Conservation (phyloP, 92 coral and sea anemone genomes). For the Heteractis magnifica region DNA sequence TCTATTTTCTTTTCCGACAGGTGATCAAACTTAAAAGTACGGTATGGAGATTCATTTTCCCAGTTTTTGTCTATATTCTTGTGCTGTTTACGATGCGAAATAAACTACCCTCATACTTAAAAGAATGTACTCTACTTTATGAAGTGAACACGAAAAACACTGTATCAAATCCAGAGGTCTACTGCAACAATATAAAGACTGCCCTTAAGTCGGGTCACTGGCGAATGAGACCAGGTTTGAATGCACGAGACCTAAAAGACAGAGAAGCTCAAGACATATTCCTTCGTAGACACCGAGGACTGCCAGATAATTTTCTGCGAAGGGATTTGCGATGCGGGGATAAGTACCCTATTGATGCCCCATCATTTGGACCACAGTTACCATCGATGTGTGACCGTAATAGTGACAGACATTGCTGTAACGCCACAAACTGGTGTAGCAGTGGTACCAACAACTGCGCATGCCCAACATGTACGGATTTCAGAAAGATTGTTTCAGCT, state of each 20-base stretch:
- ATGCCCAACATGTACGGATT: conserved; percentile 61
- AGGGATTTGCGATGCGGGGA: conserved; percentile 58
- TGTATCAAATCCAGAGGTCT: background rate
- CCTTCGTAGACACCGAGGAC: conserved; percentile 55
- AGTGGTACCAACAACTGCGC: conserved; percentile 41
- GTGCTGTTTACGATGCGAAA: too few relatives aligned
- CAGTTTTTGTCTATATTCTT: too few relatives aligned
- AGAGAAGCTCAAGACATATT: conserved; percentile 28
- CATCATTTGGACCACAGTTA: conserved; percentile 43
- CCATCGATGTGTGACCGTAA: conserved; percentile 54
- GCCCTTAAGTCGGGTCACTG: conserved; percentile 37
- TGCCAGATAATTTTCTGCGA: conserved; percentile 45
- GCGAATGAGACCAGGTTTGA: conserved; percentile 38
- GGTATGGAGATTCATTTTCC: too few relatives aligned
- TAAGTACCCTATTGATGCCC: conserved; percentile 44
- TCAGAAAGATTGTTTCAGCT: conserved; percentile 42
- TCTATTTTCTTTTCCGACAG: too few relatives aligned
- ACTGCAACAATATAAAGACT: background rate
- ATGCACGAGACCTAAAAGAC: conserved; percentile 9
- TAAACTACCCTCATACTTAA: too few relatives aligned
- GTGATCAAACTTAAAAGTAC: too few relatives aligned
- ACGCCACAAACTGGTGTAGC: conserved; percentile 59
- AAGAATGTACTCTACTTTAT: too few relatives aligned
- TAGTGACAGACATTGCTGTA: conserved; percentile 57
- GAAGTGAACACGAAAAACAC: too few relatives aligned